These are phyloP conservation scores for Drosophila limbata DNA, from an alignment of 2,888 invertebrate species.

Conservation along the genomic window DNA sequence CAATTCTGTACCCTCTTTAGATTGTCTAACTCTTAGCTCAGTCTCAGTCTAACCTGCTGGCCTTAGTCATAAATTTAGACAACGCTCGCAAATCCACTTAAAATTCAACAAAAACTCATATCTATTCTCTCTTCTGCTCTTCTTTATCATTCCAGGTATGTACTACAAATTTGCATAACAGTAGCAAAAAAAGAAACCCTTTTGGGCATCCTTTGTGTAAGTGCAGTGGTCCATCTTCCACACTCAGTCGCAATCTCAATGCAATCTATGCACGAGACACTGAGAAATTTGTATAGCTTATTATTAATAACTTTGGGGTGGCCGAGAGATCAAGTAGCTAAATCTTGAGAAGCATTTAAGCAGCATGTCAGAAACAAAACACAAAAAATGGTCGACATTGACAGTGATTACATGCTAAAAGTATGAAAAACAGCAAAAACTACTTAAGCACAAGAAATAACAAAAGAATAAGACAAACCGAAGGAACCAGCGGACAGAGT, in stretches of 20 bases:
- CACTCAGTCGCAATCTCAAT: slow-evolving; percentile 23
- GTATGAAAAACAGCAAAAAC: slow-evolving; percentile 82
- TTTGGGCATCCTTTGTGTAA: slow-evolving; percentile 58
- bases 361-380: slow-evolving; percentile 80
- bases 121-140: slow-evolving; percentile 28
- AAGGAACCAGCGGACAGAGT: slow-evolving; percentile 3
- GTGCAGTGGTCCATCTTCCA: slow-evolving; percentile 49
- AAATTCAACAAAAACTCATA: slow-evolving; percentile 51
- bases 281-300: slow-evolving; percentile 81
- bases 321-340: slow-evolving; percentile 77
- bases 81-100: slow-evolving; percentile 47
- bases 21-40: slow-evolving; percentile 2
- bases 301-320: slow-evolving; percentile 79
- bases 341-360: slow-evolving; percentile 80
- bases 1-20: slow-evolving; percentile 1
- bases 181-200: slow-evolving; percentile 44
- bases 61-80: slow-evolving; percentile 44
- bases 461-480: slow-evolving; percentile 57
- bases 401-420: slow-evolving; percentile 82
- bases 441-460: slow-evolving; percentile 81
- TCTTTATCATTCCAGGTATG: slow-evolving; percentile 73
- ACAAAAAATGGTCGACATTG: slow-evolving; percentile 72
- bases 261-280: slow-evolving; percentile 68
- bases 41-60: slow-evolving; percentile 10
- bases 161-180: slow-evolving; percentile 66